A percentile compares a stretch with the other conserved stretches of the same genome.
These are phyloP conservation scores for Aptenodytes forsteri DNA, from an alignment of 2,113 vertebrate genomes.

Conservation along the genomic window DNA sequence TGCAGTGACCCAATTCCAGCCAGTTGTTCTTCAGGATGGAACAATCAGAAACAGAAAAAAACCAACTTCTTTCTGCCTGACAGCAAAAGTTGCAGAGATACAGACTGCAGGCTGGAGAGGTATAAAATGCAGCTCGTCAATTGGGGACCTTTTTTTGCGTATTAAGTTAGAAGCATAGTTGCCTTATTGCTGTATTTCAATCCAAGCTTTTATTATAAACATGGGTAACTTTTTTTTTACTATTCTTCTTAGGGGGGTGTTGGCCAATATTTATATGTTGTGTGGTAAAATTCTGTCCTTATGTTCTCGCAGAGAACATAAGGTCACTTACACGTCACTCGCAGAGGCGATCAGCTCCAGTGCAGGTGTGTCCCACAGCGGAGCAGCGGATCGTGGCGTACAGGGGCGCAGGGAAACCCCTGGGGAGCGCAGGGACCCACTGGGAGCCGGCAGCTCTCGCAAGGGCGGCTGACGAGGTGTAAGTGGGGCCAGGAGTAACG, in stretches of 20 bases:
- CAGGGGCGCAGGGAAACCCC: no score
- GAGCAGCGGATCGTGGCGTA: no score
- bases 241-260: background rate
- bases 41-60: background rate
- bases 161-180: background rate
- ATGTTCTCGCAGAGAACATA: background rate
- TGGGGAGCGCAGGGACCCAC: no score
- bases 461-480: no score
- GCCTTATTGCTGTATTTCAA: background rate
- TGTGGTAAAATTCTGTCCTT: background rate
- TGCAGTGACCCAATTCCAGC: background rate
- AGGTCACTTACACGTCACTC: no score
- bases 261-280: background rate
- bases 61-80: background rate
- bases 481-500: no score
- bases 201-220: background rate
- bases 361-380: no score
- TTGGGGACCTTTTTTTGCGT: background rate
- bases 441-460: no score
- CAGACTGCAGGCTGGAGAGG: slow-evolving; percentile 48
- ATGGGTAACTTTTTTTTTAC: background rate
- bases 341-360: no score
- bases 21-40: slow-evolving; percentile 8
- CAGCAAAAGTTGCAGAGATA: background rate
- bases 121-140: background rate